Conservation (phyloP, 2,113 vertebrate genomes). For the Pampusana beccarii region DNA sequence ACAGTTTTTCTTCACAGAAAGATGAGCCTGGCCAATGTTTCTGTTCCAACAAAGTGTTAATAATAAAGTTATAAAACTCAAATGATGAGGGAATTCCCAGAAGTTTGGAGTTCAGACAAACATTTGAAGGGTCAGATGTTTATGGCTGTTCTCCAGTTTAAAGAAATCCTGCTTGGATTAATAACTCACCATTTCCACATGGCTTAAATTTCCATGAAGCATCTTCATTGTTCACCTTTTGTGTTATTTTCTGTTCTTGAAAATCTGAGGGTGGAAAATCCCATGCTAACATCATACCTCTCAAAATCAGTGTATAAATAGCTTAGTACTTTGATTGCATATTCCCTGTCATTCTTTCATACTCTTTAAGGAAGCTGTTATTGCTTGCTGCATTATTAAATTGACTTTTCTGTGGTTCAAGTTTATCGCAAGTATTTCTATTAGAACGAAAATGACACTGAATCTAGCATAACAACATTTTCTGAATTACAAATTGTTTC, state of each 20-base stretch:
- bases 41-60: background rate
- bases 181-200: background rate
- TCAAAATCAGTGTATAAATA: background rate
- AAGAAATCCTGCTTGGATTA: background rate
- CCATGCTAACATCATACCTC: fast-evolving
- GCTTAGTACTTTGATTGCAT: background rate
- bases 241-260: background rate
- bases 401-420: background rate
- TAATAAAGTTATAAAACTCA: background rate
- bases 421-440: background rate
- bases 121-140: background rate
- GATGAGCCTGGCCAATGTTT: background rate
- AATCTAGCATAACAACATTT: background rate
- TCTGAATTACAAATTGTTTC: constrained; percentile 37
- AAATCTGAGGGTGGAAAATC: background rate
- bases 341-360: background rate
- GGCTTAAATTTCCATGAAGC: background rate
- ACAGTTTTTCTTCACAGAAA: background rate
- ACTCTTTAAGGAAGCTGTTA: background rate
- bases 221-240: background rate
- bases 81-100: background rate
- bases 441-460: background rate
- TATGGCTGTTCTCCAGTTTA: background rate
- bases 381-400: background rate
- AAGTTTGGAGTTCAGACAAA: background rate